Conservation (phyloP, 2,888 invertebrate genomes). For the Liodrosophila aerea region DNA sequence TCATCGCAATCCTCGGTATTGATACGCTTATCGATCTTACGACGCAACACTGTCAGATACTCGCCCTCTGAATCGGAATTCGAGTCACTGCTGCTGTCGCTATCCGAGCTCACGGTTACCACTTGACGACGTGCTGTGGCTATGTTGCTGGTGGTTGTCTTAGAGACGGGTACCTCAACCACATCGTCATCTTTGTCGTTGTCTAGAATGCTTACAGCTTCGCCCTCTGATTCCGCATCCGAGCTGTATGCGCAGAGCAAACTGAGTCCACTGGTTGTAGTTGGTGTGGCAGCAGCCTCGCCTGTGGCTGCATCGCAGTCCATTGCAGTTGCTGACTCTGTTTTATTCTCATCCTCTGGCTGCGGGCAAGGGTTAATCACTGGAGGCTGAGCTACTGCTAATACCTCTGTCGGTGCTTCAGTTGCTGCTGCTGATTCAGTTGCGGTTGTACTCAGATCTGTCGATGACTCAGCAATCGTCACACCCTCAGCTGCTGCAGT, state of each 20-base stretch:
- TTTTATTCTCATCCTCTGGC: background rate
- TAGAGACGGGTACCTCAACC: conserved; percentile 64
- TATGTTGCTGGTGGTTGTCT: too few relatives aligned
- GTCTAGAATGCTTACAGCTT: conserved; percentile 16
- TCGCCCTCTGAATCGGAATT: conserved; percentile 70
- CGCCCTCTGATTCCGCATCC: conserved; percentile 51
- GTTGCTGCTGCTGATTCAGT: too few relatives aligned
- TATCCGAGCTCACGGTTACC: conserved; percentile 68
- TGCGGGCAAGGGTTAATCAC: too few relatives aligned
- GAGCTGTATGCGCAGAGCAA: conserved; percentile 78
- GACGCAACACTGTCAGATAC: conserved; percentile 66
- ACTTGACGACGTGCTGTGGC: conserved; percentile 53
- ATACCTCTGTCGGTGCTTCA: too few relatives aligned
- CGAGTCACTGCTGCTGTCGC: conserved; percentile 55
- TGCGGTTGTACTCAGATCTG: too few relatives aligned
- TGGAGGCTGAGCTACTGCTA: too few relatives aligned
- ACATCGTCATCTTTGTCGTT: conserved; percentile 63
- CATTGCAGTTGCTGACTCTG: conserved; percentile 10
- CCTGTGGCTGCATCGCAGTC: background rate
- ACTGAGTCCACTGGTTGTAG: conserved; percentile 68
- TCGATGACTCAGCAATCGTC: too few relatives aligned
- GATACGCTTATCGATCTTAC: conserved; percentile 70
- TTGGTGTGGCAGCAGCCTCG: background rate
- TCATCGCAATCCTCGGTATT: conserved; percentile 69
- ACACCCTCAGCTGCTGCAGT: too few relatives aligned